Percentiles rank a stretch among this genome's conserved stretches.
phyloP scores from a whole-genome alignment of 2,797 vertebrate species.

The Buphagus erythrorhynchus region DNA sequence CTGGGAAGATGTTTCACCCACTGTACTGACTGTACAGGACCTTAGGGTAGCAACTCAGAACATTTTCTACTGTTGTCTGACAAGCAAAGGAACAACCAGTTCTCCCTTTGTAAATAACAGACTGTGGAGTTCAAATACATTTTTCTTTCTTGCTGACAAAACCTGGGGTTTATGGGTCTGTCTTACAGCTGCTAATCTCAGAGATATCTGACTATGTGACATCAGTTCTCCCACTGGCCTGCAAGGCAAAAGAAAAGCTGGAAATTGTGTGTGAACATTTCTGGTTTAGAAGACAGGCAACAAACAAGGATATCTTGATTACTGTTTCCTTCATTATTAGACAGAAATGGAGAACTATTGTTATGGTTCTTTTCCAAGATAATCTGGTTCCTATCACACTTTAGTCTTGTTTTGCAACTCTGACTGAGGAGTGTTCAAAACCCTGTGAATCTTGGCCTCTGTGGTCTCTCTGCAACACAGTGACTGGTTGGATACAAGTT shows the following conservation, averaged over 20 bases:
- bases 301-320: neutral
- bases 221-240: neutral
- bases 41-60: neutral
- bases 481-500: neutral
- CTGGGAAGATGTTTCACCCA: neutral
- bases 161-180: neutral
- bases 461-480: neutral
- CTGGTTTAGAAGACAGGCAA: neutral
- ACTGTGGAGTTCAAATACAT: neutral
- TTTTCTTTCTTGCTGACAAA: neutral
- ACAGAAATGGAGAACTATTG: neutral
- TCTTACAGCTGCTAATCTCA: neutral
- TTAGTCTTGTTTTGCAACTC: neutral
- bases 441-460: neutral
- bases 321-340: neutral
- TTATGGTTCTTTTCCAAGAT: neutral
- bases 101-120: neutral
- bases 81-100: neutral
- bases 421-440: neutral
- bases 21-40: neutral
- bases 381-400: neutral
- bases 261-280: neutral
- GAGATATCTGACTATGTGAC: neutral
- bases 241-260: neutral
- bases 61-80: neutral